phyloP scores from a whole-genome alignment of 2,113 vertebrate species.

The Pampusana beccarii region DNA sequence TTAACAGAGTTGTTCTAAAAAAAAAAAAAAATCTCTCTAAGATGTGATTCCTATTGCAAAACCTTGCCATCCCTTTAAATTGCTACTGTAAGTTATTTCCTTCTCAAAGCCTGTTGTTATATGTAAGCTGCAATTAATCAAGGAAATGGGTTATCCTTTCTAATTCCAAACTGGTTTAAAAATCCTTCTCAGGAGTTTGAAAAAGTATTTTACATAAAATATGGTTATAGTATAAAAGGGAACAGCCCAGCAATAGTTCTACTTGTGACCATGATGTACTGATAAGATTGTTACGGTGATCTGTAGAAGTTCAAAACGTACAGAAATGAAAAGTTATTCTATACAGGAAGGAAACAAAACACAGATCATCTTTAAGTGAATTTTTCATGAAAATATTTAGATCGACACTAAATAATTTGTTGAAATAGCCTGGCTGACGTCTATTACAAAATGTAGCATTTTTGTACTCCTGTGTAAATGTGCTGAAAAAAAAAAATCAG shows the following conservation, averaged over 20 bases:
- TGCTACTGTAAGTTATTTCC: slow-evolving; percentile 51
- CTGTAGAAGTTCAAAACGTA: neutral
- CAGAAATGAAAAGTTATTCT: neutral
- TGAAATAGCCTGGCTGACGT: neutral
- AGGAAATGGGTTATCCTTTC: slow-evolving; percentile 61
- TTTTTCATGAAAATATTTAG: slow-evolving; percentile 8
- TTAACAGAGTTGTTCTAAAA: slow-evolving; percentile 46
- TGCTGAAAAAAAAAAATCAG: neutral
- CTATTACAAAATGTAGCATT: neutral
- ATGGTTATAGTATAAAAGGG: neutral
- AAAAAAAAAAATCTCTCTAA: slow-evolving; percentile 19
- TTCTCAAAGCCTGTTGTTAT: slow-evolving; percentile 38
- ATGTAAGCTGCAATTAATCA: slow-evolving; percentile 52
- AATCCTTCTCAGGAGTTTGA: slow-evolving; percentile 27
- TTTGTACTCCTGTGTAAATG: neutral
- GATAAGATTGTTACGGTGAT: neutral
- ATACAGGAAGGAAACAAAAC: neutral
- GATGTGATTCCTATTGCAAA: slow-evolving; percentile 52
- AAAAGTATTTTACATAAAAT: slow-evolving; percentile 10
- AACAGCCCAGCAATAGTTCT: neutral
- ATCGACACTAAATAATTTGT: neutral
- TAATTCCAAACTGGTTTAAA: slow-evolving; percentile 38
- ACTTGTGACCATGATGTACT: neutral
- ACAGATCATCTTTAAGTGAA: neutral
- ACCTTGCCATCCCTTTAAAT: slow-evolving; percentile 35